Evolutionary conservation across 2,888 invertebrate genomes (phyloP).

Genomic region (Argynnis bischoffii): DNA sequence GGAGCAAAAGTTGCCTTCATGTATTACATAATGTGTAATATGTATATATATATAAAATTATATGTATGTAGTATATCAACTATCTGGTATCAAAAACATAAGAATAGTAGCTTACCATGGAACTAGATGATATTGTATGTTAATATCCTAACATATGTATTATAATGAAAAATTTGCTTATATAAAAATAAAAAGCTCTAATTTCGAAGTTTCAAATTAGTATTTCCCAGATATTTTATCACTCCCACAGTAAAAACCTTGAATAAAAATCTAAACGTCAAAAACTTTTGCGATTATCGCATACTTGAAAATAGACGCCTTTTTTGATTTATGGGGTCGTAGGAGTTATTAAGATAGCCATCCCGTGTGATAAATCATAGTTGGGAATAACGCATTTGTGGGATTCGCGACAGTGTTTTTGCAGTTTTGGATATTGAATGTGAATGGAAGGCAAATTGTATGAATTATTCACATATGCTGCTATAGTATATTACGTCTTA

Average conservation of each 20-base stretch:
- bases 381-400: constrained; percentile 55
- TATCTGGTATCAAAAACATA: no score
- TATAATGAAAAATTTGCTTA: no score
- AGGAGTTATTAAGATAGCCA: constrained; percentile 61
- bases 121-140: no score
- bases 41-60: no score
- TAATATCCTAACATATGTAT: no score
- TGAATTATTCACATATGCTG: constrained; percentile 31
- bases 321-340: constrained; percentile 48
- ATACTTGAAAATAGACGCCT: constrained; percentile 32
- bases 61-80: no score
- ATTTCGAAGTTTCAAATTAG: no score
- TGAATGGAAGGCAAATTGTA: constrained; percentile 25
- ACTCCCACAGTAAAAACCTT: neutral
- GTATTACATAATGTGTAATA: no score
- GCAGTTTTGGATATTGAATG: constrained; percentile 33
- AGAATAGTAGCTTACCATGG: no score
- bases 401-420: constrained; percentile 50
- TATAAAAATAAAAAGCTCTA: no score
- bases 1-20: no score
- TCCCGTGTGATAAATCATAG: constrained; percentile 57
- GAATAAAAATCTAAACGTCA: constrained; percentile 21
- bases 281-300: constrained; percentile 34
- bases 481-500: constrained; percentile 4
- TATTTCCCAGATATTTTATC: no score